Conservation (phyloP, 1,140 invertebrate species). For the Hestina assimilis region DNA sequence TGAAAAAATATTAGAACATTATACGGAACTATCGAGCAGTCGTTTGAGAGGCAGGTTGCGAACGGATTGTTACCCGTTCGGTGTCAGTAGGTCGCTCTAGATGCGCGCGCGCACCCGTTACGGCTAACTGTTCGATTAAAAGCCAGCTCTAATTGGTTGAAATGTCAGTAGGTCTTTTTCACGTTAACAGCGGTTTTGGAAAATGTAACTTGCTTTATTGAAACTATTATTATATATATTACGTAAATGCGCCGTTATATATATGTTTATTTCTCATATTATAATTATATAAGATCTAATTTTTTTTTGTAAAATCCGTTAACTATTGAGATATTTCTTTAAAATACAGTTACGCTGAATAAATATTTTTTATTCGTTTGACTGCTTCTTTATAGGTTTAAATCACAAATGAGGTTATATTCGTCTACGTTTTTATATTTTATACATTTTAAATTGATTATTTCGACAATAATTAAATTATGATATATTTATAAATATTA, state of each 20-base stretch:
- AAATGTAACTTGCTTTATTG: no score
- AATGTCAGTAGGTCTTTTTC: constrained; percentile 40
- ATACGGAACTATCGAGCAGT: constrained; percentile 2
- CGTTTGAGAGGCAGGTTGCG: constrained; percentile 5
- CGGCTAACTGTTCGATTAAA: constrained; percentile 65
- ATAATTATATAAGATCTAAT: no score
- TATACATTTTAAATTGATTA: no score
- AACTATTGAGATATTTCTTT: constrained; percentile 28
- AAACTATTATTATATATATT: no score
- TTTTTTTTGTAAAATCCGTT: not conserved
- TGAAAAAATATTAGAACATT: not conserved
- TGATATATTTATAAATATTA: no score
- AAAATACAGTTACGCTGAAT: constrained; percentile 34
- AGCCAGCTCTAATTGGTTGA: constrained; percentile 47
- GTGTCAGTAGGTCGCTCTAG: constrained; percentile 68
- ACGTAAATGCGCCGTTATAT: no score
- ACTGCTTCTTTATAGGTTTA: constrained; percentile 4
- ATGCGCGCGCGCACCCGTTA: constrained; percentile 58
- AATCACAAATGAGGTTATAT: not conserved
- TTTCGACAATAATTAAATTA: no score
- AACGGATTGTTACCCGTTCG: constrained; percentile 31
- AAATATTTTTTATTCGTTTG: constrained; percentile 4
- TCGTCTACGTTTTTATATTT: not conserved
- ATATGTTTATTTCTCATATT: no score
- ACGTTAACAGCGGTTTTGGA: constrained; percentile 6